These are phyloP conservation scores for Biston betularia DNA, from an alignment of 2,888 invertebrate genomes.

Conservation along the genomic window DNA sequence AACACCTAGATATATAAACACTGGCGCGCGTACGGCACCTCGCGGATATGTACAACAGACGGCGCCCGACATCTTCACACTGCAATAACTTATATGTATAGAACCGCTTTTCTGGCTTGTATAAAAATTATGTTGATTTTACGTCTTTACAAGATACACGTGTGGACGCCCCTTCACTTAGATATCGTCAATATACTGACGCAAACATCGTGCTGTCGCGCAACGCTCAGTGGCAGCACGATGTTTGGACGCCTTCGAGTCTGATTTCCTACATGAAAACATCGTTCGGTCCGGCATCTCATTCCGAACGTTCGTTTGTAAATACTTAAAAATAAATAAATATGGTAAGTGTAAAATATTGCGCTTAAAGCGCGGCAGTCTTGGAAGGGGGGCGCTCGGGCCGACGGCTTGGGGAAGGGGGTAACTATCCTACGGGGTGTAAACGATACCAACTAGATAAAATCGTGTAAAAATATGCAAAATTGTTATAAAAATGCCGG, in stretches of 20 bases:
- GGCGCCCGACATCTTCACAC: no score
- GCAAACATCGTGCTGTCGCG: no score
- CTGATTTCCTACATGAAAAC: conserved; percentile 6
- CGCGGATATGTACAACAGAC: no score
- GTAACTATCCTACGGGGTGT: conserved; percentile 11
- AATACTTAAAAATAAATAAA: conserved; percentile 45
- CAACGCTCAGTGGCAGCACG: neutral
- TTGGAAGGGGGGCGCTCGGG: conserved; percentile 48
- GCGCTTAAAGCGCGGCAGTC: conserved; percentile 50
- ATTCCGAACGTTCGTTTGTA: conserved; percentile 14
- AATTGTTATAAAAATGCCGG: conserved; percentile 60
- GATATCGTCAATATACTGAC: no score
- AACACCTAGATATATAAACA: no score
- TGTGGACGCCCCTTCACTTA: no score
- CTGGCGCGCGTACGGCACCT: no score
- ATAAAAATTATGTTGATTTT: no score
- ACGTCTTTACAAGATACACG: no score
- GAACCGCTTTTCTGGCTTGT: no score
- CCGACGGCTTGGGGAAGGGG: conserved; percentile 10
- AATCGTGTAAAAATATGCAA: conserved; percentile 62
- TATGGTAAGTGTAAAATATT: conserved; percentile 45
- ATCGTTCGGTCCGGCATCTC: neutral
- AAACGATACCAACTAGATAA: conserved; percentile 60
- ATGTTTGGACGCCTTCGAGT: neutral
- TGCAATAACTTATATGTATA: no score